These are phyloP conservation scores for Cylindroiulus punctatus DNA, from an alignment of 2,888 invertebrate species.

Conservation along the genomic window DNA sequence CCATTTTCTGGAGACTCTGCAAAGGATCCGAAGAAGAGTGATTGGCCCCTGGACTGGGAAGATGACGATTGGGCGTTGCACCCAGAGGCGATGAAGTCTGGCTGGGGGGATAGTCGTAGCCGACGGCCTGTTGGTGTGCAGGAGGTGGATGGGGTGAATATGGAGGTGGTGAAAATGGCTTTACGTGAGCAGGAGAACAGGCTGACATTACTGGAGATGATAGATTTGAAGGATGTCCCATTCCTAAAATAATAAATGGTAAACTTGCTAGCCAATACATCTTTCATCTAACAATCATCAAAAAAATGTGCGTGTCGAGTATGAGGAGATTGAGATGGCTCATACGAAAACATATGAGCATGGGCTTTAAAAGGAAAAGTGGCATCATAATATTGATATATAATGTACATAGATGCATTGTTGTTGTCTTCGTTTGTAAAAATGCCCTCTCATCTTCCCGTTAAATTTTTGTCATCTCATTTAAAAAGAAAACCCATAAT, in stretches of 20 bases:
- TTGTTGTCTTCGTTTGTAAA: too few relatives aligned
- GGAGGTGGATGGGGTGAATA: slow-evolving; percentile 58
- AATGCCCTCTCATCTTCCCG: too few relatives aligned
- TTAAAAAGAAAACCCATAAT: background rate
- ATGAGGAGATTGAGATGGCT: too few relatives aligned
- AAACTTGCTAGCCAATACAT: background rate
- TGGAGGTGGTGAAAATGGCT: slow-evolving; percentile 57
- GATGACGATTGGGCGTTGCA: slow-evolving; percentile 15
- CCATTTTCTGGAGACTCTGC: slow-evolving; percentile 62
- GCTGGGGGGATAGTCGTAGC: slow-evolving; percentile 54
- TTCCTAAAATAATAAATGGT: slow-evolving; percentile 51
- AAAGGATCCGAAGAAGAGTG: slow-evolving; percentile 60
- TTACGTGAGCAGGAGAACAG: slow-evolving; percentile 57
- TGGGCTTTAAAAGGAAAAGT: too few relatives aligned
- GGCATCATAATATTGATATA: too few relatives aligned
- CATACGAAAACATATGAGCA: too few relatives aligned
- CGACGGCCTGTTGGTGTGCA: slow-evolving; percentile 57
- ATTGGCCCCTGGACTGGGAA: slow-evolving; percentile 35
- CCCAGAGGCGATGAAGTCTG: slow-evolving; percentile 23
- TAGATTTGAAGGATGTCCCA: slow-evolving; percentile 52
- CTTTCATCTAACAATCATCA: too few relatives aligned
- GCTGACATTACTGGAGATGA: slow-evolving; percentile 53
- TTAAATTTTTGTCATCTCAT: too few relatives aligned
- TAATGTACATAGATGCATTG: too few relatives aligned
- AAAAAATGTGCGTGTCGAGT: too few relatives aligned